Evolutionary conservation across 2,113 vertebrate genomes (phyloP).

Genomic region (Egretta garzetta): DNA sequence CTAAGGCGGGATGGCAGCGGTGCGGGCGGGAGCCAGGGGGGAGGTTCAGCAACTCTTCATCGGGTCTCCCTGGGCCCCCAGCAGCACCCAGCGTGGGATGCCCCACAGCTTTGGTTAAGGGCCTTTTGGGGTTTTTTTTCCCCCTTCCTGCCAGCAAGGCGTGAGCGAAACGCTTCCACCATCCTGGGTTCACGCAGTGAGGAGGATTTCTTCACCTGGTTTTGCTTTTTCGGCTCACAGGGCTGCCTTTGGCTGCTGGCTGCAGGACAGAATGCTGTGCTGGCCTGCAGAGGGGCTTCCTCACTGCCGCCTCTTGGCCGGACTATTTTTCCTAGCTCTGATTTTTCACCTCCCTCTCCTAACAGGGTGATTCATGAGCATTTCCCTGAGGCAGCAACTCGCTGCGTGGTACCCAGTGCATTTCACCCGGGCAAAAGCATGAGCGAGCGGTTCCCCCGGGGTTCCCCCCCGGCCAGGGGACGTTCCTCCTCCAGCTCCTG

Average conservation of each 20-base stretch:
- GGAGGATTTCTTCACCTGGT: not conserved
- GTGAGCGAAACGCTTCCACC: not conserved
- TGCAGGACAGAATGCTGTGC: not conserved
- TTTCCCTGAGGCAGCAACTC: not conserved
- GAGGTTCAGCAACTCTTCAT: not conserved
- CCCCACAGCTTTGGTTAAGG: not conserved
- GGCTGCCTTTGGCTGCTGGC: not conserved
- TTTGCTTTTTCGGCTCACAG: not conserved
- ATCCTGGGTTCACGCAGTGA: not conserved
- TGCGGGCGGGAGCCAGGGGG: not conserved
- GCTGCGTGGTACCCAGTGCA: fast-evolving
- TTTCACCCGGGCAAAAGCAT: not conserved
- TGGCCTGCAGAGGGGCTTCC: not conserved
- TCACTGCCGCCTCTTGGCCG: not conserved
- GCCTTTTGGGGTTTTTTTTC: not conserved
- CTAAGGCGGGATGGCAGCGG: fast-evolving
- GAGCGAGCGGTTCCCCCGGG: not conserved
- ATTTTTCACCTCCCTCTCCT: not conserved
- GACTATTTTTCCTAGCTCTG: not conserved
- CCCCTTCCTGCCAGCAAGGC: not conserved
- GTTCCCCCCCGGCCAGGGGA: not conserved
- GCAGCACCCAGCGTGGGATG: not conserved
- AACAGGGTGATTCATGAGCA: not conserved
- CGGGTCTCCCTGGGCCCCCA: not conserved
- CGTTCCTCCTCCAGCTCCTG: not conserved